These are phyloP conservation scores for Spheniscus humboldti DNA, from an alignment of 2,797 vertebrate genomes.

Conservation along the genomic window DNA sequence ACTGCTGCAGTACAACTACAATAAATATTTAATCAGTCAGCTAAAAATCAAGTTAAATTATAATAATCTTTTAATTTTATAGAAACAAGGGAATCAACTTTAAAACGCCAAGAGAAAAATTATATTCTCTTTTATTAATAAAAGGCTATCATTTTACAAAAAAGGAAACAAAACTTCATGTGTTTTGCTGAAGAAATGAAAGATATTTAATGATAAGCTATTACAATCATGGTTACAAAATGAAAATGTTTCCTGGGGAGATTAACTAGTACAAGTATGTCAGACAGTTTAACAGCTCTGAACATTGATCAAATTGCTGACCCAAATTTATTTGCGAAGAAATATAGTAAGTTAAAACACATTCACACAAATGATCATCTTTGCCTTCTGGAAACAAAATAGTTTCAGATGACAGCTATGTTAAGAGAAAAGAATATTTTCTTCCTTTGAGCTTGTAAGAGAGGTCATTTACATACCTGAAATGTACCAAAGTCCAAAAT, in stretches of 20 bases:
- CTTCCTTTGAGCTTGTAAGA: not conserved
- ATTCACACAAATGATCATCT: not conserved
- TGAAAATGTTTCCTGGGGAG: not conserved
- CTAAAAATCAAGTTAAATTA: not conserved
- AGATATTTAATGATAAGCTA: not conserved
- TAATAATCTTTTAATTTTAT: not conserved
- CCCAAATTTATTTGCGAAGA: not conserved
- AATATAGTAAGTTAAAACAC: not conserved
- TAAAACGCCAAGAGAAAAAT: not conserved
- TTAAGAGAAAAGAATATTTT: not conserved
- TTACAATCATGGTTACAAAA: not conserved
- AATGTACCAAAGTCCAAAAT: constrained; percentile 93
- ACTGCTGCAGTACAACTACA: not conserved
- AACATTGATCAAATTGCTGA: not conserved
- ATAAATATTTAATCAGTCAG: not conserved
- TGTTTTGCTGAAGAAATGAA: not conserved
- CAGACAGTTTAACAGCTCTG: not conserved
- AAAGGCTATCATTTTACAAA: not conserved
- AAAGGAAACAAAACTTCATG: not conserved
- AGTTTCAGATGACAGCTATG: not conserved
- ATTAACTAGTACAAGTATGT: not conserved
- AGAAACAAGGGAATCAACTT: not conserved
- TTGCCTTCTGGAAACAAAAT: not conserved
- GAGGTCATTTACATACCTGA: constrained; percentile 70
- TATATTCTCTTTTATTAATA: not conserved